Base-by-base conservation (phyloP, 1,140 invertebrate species). In the Lucilia sericata region DNA sequence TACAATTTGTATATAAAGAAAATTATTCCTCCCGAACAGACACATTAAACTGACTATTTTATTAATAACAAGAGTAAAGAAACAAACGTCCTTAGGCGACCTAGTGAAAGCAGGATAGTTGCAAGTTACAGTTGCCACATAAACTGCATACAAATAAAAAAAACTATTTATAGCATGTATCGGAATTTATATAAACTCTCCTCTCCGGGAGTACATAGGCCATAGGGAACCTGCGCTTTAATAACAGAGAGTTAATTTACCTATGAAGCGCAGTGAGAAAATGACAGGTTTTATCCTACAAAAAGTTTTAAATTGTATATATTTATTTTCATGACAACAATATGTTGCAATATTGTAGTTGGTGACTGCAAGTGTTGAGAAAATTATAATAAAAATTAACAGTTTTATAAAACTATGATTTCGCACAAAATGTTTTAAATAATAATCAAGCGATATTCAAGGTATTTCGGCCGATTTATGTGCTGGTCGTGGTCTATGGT, bases 71-170 rank as follows among this genome's bases (percentile, higher is more conserved):
- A 21, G 65, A 70, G 65, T 70, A 70, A 21, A 70, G n/a, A 19
- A 10, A 70, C n/a, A 21, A 21, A 10, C 65, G n/a, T 70, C 65
- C 65, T 70, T 70, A 70, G 65, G 65, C 65, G 65, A 70, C 65
- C 65, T 70, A 70, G 65, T 70, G 65, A 70, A 70, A 70, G 65
- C n/a, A 70, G 65, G 65, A 70, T 21, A 70, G 65, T 70, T 70
- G 65, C 65, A 70, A 4, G 65, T 70, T 70, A 25, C 65, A 21
- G 65, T 70, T 25, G 19, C 65, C n/a, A 70, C 42, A 42, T 10
- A 42, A 42, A 42, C 10, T 42, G 42, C 25, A 70, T 9, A 21
- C 7, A 21, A 70, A 25, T 5, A 12, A 55, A 55, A 55, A 17
- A 55, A 55, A 70, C 19, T 21, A 19, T 0, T 25, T 10, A 70